phyloP scores from a whole-genome alignment of 1,140 invertebrate species.

The Neodiprion pinetum region DNA sequence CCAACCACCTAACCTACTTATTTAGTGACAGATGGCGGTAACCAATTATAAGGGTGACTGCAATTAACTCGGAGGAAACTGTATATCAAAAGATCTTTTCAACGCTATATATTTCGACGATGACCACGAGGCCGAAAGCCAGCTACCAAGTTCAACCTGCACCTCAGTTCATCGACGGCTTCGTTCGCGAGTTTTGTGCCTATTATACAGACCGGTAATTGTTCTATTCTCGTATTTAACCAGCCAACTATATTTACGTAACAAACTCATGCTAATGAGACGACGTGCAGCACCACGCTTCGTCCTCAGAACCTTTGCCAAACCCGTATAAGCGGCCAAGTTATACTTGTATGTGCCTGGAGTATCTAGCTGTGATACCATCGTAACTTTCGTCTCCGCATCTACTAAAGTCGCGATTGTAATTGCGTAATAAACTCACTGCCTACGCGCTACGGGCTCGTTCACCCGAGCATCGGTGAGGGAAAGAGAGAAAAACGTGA shows the following conservation, averaged over 20 bases:
- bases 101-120: no score
- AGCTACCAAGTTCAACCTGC: no score
- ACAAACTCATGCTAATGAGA: not conserved
- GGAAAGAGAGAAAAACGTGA: not conserved
- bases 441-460: not conserved
- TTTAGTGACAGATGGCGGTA: not conserved
- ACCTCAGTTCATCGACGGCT: no score
- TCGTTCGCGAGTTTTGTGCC: not conserved
- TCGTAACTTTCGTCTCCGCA: conserved; percentile 1
- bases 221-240: not conserved
- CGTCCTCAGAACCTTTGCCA: no score
- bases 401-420: not conserved
- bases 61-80: not conserved
- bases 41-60: not conserved
- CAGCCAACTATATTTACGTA: not conserved
- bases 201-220: not conserved
- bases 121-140: no score
- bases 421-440: conserved; percentile 1
- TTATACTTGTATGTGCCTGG: not conserved
- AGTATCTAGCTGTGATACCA: not conserved
- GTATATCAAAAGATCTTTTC: no score
- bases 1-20: not conserved
- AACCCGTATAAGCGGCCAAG: no score
- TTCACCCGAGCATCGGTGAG: not conserved
- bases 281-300: not conserved